Conservation (phyloP, 2,113 vertebrate genomes). For the Forbesichthys agassizii region DNA sequence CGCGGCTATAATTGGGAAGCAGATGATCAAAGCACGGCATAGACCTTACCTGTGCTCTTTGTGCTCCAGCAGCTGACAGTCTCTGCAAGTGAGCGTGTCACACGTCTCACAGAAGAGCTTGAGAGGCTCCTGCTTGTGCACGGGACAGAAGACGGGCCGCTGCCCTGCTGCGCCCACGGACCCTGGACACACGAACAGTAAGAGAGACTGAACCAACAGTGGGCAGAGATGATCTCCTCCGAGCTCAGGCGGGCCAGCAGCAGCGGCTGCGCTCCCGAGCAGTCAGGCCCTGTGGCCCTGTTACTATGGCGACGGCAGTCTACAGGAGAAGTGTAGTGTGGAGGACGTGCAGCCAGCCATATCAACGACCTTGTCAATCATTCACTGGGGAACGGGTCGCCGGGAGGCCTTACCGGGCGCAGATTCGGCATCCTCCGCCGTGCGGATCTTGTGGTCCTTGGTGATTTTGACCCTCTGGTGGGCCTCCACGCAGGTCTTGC, state of each 20-base stretch:
- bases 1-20: too few relatives aligned
- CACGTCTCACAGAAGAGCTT: slow-evolving; percentile 99
- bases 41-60: slow-evolving; percentile 93
- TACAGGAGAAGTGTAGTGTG: slow-evolving; percentile 11
- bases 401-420: slow-evolving; percentile 75
- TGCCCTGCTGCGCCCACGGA: slow-evolving; percentile 89
- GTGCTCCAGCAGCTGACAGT: slow-evolving; percentile 97
- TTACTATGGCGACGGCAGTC: slow-evolving; percentile 57
- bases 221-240: too few relatives aligned
- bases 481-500: slow-evolving; percentile 97
- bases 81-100: slow-evolving; percentile 95
- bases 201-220: background rate
- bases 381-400: background rate
- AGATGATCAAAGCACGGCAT: background rate
- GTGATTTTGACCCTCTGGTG: slow-evolving; percentile 98
- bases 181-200: slow-evolving; percentile 72
- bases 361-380: background rate
- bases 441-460: slow-evolving; percentile 97
- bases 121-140: slow-evolving; percentile 97
- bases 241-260: background rate
- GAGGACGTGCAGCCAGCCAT: too few relatives aligned
- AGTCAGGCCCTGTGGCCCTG: slow-evolving; percentile 34
- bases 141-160: slow-evolving; percentile 94
- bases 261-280: slow-evolving; percentile 7
- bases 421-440: slow-evolving; percentile 90